phyloP scores from a whole-genome alignment of 2,113 vertebrate genomes.

The Chionis minor region DNA sequence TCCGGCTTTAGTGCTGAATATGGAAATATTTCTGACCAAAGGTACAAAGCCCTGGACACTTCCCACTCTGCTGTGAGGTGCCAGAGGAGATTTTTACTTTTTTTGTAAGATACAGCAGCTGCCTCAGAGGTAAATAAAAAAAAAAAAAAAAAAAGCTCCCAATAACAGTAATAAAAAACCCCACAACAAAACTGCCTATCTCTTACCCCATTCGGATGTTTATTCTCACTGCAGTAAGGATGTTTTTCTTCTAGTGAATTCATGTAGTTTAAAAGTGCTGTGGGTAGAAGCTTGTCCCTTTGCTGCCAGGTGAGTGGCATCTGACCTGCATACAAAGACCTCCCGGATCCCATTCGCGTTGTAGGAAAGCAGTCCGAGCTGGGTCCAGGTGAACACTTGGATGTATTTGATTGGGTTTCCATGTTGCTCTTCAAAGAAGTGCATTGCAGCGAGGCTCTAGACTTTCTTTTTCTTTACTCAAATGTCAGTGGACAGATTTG shows the following conservation, averaged over 20 bases:
- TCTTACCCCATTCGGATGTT: neutral
- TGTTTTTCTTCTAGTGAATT: neutral
- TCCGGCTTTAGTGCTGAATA: neutral
- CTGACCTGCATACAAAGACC: neutral
- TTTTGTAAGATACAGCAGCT: neutral
- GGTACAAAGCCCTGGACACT: neutral
- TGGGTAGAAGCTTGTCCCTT: neutral
- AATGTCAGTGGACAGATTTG: constrained; percentile 52
- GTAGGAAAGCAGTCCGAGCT: neutral
- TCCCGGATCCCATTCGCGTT: neutral
- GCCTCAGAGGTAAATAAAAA: neutral
- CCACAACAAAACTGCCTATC: neutral
- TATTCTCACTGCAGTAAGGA: neutral
- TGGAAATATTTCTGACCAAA: neutral
- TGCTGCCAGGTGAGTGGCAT: neutral
- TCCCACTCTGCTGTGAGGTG: neutral
- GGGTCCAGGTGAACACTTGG: neutral
- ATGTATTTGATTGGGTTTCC: neutral
- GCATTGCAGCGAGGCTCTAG: neutral
- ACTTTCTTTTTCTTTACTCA: neutral
- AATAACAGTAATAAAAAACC: neutral
- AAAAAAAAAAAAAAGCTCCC: neutral
- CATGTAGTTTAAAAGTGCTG: neutral
- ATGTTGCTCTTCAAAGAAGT: neutral
- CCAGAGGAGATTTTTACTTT: neutral